These are phyloP conservation scores for Bimastos eiseni DNA, from an alignment of 2,888 invertebrate genomes.

Conservation along the genomic window DNA sequence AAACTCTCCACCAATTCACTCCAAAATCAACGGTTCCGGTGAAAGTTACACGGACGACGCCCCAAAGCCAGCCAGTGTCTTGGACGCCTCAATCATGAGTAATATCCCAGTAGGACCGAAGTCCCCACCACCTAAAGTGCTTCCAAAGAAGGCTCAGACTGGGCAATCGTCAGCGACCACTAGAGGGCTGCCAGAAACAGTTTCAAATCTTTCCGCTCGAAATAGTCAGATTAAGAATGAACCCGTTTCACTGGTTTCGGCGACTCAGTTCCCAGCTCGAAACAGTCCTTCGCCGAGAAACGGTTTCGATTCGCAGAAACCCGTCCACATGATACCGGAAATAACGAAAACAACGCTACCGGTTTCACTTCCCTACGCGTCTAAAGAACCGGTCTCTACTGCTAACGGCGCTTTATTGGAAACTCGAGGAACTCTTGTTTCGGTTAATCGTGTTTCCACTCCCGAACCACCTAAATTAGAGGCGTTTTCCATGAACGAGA, in stretches of 20 bases:
- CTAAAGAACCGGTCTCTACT: not conserved
- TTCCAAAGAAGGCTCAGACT: not conserved
- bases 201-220: not conserved
- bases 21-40: not conserved
- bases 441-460: not conserved
- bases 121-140: not conserved
- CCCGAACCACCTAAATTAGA: not conserved
- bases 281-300: not conserved
- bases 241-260: not conserved
- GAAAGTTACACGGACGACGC: not conserved
- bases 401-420: not conserved
- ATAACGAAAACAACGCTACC: not conserved
- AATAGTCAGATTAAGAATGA: not conserved
- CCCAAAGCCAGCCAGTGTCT: not conserved
- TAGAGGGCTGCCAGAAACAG: not conserved
- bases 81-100: not conserved
- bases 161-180: not conserved
- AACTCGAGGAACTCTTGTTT: not conserved
- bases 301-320: not conserved
- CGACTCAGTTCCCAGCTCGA: not conserved
- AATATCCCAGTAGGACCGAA: not conserved
- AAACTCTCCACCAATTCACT: slow-evolving; percentile 13
- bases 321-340: not conserved
- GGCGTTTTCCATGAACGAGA: not conserved
- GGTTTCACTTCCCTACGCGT: not conserved